A percentile compares a stretch with the other conserved stretches of the same genome.
Evolutionary conservation across 2,888 invertebrate species (phyloP).

Genomic region (Caenorhabditis sp.): DNA sequence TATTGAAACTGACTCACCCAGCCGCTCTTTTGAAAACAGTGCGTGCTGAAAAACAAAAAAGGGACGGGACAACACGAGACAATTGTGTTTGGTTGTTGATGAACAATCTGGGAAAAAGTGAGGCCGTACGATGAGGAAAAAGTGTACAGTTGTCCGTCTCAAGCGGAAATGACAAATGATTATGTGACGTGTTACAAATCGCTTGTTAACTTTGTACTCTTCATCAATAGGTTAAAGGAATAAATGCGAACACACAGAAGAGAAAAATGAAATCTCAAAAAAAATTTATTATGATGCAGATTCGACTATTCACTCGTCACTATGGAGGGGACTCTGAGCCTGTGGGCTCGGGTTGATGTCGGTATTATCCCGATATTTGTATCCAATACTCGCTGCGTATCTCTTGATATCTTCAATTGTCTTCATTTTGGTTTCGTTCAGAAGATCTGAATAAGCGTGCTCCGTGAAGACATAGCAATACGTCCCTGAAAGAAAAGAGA

Average conservation of each 20-base stretch:
- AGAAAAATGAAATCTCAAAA: background rate
- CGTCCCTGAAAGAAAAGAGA: conserved; percentile 29
- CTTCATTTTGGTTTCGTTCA: conserved; percentile 7
- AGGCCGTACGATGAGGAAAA: too few species aligned
- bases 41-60: background rate
- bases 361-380: conserved; percentile 14
- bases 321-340: conserved; percentile 22
- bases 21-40: background rate
- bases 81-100: background rate
- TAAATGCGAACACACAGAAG: background rate
- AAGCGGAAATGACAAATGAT: too few species aligned
- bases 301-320: conserved; percentile 15
- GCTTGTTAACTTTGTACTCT: conserved; percentile 18
- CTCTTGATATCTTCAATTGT: conserved; percentile 31
- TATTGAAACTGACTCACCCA: background rate
- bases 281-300: too few species aligned
- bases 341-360: conserved; percentile 21
- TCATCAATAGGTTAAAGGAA: conserved; percentile 19
- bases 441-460: conserved; percentile 27
- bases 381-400: conserved; percentile 36
- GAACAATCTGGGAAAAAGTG: too few species aligned
- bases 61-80: background rate
- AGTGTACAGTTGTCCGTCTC: too few species aligned
- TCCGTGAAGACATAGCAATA: conserved; percentile 56
- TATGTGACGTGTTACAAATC: too few species aligned